Percentiles rank a stretch among this genome's conserved stretches.
Evolutionary conservation across 2,113 vertebrate genomes (phyloP).

Genomic region (Axis porcinus): DNA sequence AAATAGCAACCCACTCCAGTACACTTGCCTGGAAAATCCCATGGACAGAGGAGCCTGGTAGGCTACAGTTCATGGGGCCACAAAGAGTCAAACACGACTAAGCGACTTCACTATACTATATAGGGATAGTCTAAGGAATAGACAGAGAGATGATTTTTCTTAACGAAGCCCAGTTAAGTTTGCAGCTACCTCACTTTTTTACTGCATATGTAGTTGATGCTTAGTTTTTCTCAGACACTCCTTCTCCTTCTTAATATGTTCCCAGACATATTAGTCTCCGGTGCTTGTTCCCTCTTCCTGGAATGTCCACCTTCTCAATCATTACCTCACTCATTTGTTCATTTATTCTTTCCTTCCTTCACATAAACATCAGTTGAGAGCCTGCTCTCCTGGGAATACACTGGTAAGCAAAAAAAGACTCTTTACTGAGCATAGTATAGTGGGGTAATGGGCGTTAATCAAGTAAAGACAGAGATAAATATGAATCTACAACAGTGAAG

Average conservation of each 20-base stretch:
- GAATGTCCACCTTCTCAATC: slow-evolving; percentile 59
- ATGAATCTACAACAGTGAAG: neutral
- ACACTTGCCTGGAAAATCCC: neutral
- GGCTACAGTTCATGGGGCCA: neutral
- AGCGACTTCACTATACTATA: neutral
- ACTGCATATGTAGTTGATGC: neutral
- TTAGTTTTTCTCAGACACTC: neutral
- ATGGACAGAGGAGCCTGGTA: neutral
- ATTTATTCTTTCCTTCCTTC: neutral
- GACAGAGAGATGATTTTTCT: neutral
- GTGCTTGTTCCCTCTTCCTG: slow-evolving; percentile 65
- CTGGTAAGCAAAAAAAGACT: neutral
- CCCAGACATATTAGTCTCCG: slow-evolving; percentile 32
- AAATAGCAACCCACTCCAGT: neutral
- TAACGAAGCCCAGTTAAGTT: neutral
- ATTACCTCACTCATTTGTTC: neutral
- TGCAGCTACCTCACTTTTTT: neutral
- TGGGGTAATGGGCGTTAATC: neutral
- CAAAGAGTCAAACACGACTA: neutral
- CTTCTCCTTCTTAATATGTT: neutral
- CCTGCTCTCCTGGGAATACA: neutral
- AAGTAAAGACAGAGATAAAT: neutral
- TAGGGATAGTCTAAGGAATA: neutral
- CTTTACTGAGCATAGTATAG: neutral
- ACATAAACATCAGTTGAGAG: neutral